A percentile compares a stretch with the other conserved stretches of the same genome.
Evolutionary conservation across 2,797 vertebrate genomes (phyloP).

Genomic region (Pseudochaenichthys georgianus): DNA sequence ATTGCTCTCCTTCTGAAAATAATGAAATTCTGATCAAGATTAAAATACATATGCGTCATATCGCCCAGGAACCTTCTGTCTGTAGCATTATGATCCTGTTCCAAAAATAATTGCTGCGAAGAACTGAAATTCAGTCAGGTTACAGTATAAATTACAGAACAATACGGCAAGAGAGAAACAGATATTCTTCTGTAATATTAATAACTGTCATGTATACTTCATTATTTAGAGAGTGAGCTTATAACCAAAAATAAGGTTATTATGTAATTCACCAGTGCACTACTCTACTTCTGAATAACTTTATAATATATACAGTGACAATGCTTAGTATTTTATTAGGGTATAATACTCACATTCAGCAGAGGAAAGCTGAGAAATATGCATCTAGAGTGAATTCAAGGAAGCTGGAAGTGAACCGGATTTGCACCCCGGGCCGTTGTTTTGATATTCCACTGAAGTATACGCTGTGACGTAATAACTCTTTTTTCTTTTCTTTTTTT

Average conservation of each 20-base stretch:
- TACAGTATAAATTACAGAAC: not conserved
- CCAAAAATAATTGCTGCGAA: slow-evolving; percentile 11
- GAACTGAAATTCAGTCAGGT: slow-evolving; percentile 3
- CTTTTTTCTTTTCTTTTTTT: too few relatives aligned
- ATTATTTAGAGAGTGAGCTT: slow-evolving; percentile 7
- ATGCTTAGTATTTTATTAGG: not conserved
- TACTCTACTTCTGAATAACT: not conserved
- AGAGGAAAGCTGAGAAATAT: too few relatives aligned
- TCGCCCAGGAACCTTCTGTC: not conserved
- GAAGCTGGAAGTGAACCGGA: too few relatives aligned
- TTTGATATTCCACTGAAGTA: too few relatives aligned
- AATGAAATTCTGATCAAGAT: slow-evolving; percentile 14
- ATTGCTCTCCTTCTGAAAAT: slow-evolving; percentile 8
- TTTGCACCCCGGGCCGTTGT: too few relatives aligned
- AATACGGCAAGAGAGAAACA: not conserved
- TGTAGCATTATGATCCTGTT: slow-evolving; percentile 18
- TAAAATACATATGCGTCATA: slow-evolving; percentile 8
- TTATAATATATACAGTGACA: not conserved
- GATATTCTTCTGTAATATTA: not conserved
- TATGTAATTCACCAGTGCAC: not conserved
- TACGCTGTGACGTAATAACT: too few relatives aligned
- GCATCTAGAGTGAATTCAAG: not conserved
- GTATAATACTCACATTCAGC: too few relatives aligned
- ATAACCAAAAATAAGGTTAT: not conserved
- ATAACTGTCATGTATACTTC: not conserved